Evolutionary conservation across 2,888 invertebrate genomes (phyloP), one percentile per base, ranked within the genome.

Genomic region (Brenthis hecate): DNA sequence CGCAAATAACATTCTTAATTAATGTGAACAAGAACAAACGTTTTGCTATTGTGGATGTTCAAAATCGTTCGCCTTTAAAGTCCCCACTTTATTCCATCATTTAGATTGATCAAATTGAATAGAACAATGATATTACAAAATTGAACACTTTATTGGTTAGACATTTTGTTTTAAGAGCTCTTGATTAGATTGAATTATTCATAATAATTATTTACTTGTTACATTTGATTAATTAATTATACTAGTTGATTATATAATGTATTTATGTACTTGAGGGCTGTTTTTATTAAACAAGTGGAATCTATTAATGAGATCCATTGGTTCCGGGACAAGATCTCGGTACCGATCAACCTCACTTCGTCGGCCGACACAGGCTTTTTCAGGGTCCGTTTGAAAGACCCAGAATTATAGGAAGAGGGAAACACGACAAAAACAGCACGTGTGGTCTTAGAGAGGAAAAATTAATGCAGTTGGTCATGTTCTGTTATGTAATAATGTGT

Each of bases 1-100:
- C 79, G 77, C 81, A 77, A 85, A 85, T 84, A 86, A 85, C 85
- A 84, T 86, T 82, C 84, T 86, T 88, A 87, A 87, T 89, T 86
- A 88, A 87, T 84, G 81, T 82, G 83, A 85, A 85, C 85, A 82
- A 82, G 85, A 82, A 84, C 82, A 83, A 87, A 83, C 79, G 83
- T 81, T 86, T 84, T 78, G 80, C 80, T 82, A 83, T 83, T 85
- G 83, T 83, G 79, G 80, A 81, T 80, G 77, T 75, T 83, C 81
- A 81, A 82, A 83, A 80, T 79, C 77, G 80, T 78, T 79, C 80
- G 79, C 80, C 81, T 81, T 83, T 83, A 76, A 66, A 70, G 72
- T 68, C 64, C 54, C 69, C 66, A 64, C 63, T 69, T 69, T 69
- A 71, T 68, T 71, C 66, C 67, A 65, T 64, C 64, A 56, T 48